These are phyloP conservation scores for Apodemia zela DNA, from an alignment of 2,888 invertebrate genomes.

Conservation along the genomic window DNA sequence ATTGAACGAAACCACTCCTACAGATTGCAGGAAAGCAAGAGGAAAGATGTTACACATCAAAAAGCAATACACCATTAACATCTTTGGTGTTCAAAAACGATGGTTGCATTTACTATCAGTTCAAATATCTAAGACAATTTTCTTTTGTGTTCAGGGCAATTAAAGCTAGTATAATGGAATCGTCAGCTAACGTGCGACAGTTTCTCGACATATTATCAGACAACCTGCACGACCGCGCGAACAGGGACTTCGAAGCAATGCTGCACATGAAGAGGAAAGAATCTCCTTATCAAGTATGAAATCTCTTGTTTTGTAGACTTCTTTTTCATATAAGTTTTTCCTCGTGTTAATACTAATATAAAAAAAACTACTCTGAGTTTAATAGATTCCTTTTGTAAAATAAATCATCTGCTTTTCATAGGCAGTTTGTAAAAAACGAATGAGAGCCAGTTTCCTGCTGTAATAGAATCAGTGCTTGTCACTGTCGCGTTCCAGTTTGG, in stretches of 20 bases:
- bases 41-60: no score
- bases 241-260: slow-evolving; percentile 88
- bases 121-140: neutral
- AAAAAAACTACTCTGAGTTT: no score
- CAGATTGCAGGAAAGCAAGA: no score
- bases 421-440: neutral
- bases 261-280: slow-evolving; percentile 84
- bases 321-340: neutral
- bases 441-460: neutral
- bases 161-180: slow-evolving; percentile 92
- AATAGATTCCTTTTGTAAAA: no score
- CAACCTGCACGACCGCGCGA: slow-evolving; percentile 84
- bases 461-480: no score
- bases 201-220: slow-evolving; percentile 89
- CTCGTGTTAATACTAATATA: no score
- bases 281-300: slow-evolving; percentile 44
- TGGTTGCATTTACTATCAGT: no score
- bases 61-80: no score
- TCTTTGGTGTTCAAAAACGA: no score
- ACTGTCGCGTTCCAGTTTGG: no score
- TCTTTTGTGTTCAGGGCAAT: slow-evolving; percentile 82
- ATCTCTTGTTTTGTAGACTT: neutral
- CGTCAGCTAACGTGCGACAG: slow-evolving; percentile 87
- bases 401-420: neutral
- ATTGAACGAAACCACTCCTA: no score